These are phyloP conservation scores for Hylomyscus alleni DNA, from an alignment of 2,797 vertebrate genomes.

Conservation along the genomic window DNA sequence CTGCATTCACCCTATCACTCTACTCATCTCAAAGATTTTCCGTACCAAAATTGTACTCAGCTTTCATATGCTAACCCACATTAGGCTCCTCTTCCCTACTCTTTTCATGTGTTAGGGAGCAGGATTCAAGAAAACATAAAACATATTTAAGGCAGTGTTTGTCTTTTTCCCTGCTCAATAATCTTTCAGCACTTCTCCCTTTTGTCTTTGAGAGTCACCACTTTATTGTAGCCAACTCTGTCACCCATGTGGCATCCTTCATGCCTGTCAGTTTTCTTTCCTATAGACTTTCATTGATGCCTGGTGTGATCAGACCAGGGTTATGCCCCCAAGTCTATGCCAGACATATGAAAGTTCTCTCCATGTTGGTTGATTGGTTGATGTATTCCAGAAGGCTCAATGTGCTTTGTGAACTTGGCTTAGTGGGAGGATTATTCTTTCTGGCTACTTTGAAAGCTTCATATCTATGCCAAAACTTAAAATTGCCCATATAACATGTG, in stretches of 20 bases:
- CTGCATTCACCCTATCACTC: background rate
- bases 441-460: slow-evolving; percentile 21
- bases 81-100: background rate
- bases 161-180: background rate
- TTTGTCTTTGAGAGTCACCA: background rate
- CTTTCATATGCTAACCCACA: background rate
- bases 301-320: background rate
- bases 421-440: background rate
- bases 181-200: background rate
- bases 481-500: background rate
- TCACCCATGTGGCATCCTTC: background rate
- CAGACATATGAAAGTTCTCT: fast-evolving
- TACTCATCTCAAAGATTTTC: background rate
- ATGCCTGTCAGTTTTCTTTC: background rate
- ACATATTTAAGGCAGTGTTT: background rate
- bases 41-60: slow-evolving; percentile 11
- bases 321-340: background rate
- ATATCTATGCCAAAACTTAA: slow-evolving; percentile 4
- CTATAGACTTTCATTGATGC: background rate
- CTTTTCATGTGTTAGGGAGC: slow-evolving; percentile 42
- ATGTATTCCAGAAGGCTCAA: background rate
- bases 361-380: background rate
- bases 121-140: background rate
- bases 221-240: background rate
- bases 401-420: background rate